These are phyloP conservation scores for Lobophora halterata DNA, from an alignment of 2,888 invertebrate genomes.

Conservation along the genomic window DNA sequence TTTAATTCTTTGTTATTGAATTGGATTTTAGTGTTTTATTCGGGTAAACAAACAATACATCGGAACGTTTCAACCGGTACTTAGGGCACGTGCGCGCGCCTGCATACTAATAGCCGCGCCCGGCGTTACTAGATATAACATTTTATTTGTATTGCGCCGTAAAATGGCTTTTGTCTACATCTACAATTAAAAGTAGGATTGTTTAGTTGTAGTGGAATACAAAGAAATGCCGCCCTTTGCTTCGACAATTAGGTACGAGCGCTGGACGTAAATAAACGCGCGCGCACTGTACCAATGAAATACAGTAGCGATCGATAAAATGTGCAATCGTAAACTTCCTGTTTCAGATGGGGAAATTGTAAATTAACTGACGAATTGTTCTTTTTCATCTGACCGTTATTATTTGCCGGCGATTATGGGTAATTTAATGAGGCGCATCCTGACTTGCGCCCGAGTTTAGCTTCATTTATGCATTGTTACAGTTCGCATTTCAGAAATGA, in stretches of 20 bases:
- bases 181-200: constrained; percentile 76
- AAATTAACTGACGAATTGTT: constrained; percentile 71
- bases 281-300: constrained; percentile 45
- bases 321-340: constrained; percentile 76
- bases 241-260: constrained; percentile 59
- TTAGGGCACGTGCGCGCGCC: constrained; percentile 74
- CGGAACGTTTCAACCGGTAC: constrained; percentile 69
- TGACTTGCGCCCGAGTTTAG: constrained; percentile 17
- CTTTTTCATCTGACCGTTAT: constrained; percentile 73
- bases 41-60: constrained; percentile 80
- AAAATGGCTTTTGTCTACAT: constrained; percentile 69
- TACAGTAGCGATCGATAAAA: constrained; percentile 73
- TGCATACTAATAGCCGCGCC: constrained; percentile 56
- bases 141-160: constrained; percentile 64
- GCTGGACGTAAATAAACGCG: constrained; percentile 65
- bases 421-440: constrained; percentile 33
- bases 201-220: constrained; percentile 67
- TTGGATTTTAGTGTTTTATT: constrained; percentile 81
- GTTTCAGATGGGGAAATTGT: constrained; percentile 68
- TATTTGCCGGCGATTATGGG: constrained; percentile 45
- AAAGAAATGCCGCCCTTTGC: constrained; percentile 75
- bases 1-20: constrained; percentile 82
- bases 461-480: constrained; percentile 20
- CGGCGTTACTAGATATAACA: constrained; percentile 68
- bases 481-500: constrained; percentile 8